Evolutionary conservation across 2,113 vertebrate species (phyloP), one percentile per base, ranked within the genome.

Genomic region (Syngnathus typhle): DNA sequence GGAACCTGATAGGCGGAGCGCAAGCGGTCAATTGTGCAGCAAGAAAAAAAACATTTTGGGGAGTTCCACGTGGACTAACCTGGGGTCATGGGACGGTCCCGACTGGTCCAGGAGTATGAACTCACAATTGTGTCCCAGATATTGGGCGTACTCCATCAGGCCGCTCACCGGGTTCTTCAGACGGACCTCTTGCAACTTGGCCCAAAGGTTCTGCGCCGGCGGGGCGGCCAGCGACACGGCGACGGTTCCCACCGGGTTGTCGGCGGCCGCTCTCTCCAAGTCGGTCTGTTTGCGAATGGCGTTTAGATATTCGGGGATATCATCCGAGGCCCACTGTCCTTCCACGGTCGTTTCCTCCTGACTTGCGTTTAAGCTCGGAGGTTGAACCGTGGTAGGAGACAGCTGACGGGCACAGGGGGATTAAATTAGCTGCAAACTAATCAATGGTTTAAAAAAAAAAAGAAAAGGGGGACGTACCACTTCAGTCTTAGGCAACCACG

Each of bases 161-260:
- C 95, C 96, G 0, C 96, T 98, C 75, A 99, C 91, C 0, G 97
- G 96, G 80, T 98, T 98, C 90, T 99, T 98, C 77, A 93, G 85
- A 78, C 88, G 92, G 76, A 95, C 94, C 63, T 95, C 94, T 12
- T 92, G 85, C n/a, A 98, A 89, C 12, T 97, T 91, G 55, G 82
- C 90, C 91, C 7, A 88, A 79, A 88, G 72, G 74, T 87, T 89
- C 67, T 89, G 82, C 7, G 88, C 82, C 56, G 87, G 85, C 0
- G 90, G 88, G 18, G 91, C 90, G 4, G 90, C 83, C 65, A 90
- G 62, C 0, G 91, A 89, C 60, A 92, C 89, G 0, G 88, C 91
- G 0, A 91, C 88, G 7, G 87, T 89, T 56, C 88, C 89, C 32
- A 85, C 70, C 2, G 55, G 3, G 21, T 72, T 79, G 52, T 85